Percentiles rank a stretch among this genome's conserved stretches.
phyloP scores from a whole-genome alignment of 2,797 vertebrate genomes.

The Gymnoscopelus braueri region DNA sequence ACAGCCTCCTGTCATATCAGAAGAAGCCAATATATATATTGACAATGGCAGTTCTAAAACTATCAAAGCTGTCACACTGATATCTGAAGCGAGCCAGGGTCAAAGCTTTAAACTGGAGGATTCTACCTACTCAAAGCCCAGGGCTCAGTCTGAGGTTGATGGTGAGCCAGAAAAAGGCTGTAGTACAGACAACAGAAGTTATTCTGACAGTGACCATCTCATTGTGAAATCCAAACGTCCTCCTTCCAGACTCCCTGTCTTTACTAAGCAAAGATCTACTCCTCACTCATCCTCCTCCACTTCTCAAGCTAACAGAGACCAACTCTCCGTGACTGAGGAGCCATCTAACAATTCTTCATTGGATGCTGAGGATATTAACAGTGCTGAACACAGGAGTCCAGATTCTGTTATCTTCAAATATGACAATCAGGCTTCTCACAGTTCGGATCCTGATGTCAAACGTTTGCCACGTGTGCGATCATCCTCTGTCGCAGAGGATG shows the following conservation, averaged over 20 bases:
- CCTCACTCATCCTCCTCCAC: constrained; percentile 51
- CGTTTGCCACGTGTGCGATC: constrained; percentile 79
- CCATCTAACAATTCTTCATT: constrained; percentile 55
- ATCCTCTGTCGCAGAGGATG: constrained; percentile 87
- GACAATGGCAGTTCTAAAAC: constrained; percentile 79
- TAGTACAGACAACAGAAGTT: constrained; percentile 57
- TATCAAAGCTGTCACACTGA: constrained; percentile 81
- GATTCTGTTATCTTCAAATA: constrained; percentile 75
- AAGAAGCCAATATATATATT: constrained; percentile 54
- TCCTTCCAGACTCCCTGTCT: constrained; percentile 78
- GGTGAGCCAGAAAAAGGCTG: constrained; percentile 62
- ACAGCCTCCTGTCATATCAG: constrained; percentile 37
- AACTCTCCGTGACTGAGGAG: constrained; percentile 40
- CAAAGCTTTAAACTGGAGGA: constrained; percentile 36
- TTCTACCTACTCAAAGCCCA: constrained; percentile 46
- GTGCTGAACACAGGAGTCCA: constrained; percentile 64
- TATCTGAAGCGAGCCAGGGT: constrained; percentile 59
- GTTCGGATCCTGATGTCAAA: constrained; percentile 87
- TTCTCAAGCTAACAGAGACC: constrained; percentile 35
- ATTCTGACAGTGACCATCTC: constrained; percentile 69
- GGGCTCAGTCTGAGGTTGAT: constrained; percentile 77
- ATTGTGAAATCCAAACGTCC: constrained; percentile 72
- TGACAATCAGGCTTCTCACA: constrained; percentile 82
- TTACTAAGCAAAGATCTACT: constrained; percentile 67
- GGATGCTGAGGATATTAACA: constrained; percentile 62